Evolutionary conservation across 2,888 invertebrate genomes (phyloP).

Genomic region (Tachystola acroxantha): DNA sequence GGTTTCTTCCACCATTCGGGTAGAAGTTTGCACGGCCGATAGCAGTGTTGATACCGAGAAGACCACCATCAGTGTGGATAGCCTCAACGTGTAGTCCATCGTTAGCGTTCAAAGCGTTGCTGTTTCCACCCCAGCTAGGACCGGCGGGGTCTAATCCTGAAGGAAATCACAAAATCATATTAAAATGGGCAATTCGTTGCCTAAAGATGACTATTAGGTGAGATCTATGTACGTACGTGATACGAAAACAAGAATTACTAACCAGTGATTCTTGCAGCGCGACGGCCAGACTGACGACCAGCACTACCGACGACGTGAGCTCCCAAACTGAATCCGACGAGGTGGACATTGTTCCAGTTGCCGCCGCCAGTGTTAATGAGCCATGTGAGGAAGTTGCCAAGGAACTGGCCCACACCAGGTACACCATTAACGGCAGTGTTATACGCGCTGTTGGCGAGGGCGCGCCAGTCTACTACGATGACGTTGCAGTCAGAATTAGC

Average conservation of each 20-base stretch:
- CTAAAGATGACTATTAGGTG: no score
- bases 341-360: constrained; percentile 51
- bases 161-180: not conserved
- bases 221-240: no score
- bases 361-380: constrained; percentile 46
- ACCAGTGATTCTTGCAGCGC: constrained; percentile 50
- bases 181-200: no score
- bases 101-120: constrained; percentile 34
- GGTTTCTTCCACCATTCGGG: constrained; percentile 54
- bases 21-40: constrained; percentile 55
- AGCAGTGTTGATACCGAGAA: constrained; percentile 46
- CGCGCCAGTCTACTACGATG: constrained; percentile 61
- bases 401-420: constrained; percentile 39
- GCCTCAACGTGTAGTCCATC: constrained; percentile 51
- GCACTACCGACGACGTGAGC: constrained; percentile 58
- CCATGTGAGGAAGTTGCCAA: constrained; percentile 51
- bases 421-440: constrained; percentile 26
- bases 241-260: no score
- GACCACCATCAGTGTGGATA: constrained; percentile 56
- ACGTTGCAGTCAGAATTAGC: constrained; percentile 49
- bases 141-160: constrained; percentile 56
- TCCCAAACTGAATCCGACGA: constrained; percentile 62
- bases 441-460: constrained; percentile 24
- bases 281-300: constrained; percentile 37
- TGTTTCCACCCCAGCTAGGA: constrained; percentile 44